Evolutionary conservation across 2,797 vertebrate species (phyloP), one percentile per base, ranked within the genome.

Genomic region (Podarcis siculus): DNA sequence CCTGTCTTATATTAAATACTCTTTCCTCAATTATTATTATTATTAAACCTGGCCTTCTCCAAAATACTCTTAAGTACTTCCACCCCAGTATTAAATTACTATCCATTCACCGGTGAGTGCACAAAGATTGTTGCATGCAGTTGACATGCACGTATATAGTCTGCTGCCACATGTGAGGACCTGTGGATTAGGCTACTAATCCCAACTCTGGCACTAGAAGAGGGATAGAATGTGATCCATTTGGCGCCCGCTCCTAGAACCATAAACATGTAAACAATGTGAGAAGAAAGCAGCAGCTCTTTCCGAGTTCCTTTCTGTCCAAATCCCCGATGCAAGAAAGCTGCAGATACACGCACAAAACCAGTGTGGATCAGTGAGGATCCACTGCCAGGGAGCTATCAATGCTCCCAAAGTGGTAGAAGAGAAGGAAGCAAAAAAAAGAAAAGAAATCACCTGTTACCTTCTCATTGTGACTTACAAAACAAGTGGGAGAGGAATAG

Each of bases 371-470:
- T 69, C 67, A 69, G 30, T 32, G 67, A n/a, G 67, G 6, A 30
- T 71, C 30, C 67, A 15, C 67, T 30, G 27, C 67, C 30, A n/a
- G 30, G 12, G 67, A 30, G 67, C 27, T 30, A 30, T 71, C 67
- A 71, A 30, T 32, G 4, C 30, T 5, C 27, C 67, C 67, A 71
- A 55, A n/a, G 10, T 71, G 67, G 27, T 12, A n/a, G 12, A 19
- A 64, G 30, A 30, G 67, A 71, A 30, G 67, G 5, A 71, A 67
- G 13, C 67, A 71, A 49, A 13, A 21, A 15, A 19, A 10, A 21
- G 21, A 61, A 61, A 71, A 71, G 94, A 90, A 92, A 92, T 94
- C 86, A 91, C 90, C 45, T 94, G 93, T 90, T 89, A 89, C 87
- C 73, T 85, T 93, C 94, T 93, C 91, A 91, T 88, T 91, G 86